Percentiles rank a stretch among this genome's conserved stretches.
Evolutionary conservation across 2,888 invertebrate species (phyloP).

Genomic region (Oscheius sp.): DNA sequence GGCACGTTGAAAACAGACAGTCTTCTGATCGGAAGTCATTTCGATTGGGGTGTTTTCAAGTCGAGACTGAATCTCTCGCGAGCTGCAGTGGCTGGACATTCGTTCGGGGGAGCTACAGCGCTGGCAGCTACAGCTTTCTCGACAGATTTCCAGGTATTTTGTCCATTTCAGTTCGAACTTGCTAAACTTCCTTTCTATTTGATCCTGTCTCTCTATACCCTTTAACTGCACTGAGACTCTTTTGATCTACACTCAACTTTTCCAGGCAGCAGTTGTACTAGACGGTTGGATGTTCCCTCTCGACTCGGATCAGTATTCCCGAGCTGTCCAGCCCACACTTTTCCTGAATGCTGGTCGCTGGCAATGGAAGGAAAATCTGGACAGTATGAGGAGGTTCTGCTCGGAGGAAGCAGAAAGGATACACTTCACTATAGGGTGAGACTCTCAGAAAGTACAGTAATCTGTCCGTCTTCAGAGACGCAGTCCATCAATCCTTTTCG

Average conservation of each 20-base stretch:
- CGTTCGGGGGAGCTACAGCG: conserved; percentile 80
- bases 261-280: conserved; percentile 74
- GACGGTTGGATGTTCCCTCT: conserved; percentile 81
- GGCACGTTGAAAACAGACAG: conserved; percentile 69
- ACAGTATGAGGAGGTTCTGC: conserved; percentile 74
- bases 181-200: not conserved
- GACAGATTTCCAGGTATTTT: conserved; percentile 64
- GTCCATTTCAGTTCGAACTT: not conserved
- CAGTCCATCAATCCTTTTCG: conserved; percentile 74
- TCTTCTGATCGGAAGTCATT: conserved; percentile 72
- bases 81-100: conserved; percentile 79
- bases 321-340: conserved; percentile 77
- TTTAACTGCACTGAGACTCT: not conserved
- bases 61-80: conserved; percentile 58
- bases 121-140: conserved; percentile 78
- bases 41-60: conserved; percentile 74
- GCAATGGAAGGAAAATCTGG: conserved; percentile 78
- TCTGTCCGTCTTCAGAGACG: conserved; percentile 65
- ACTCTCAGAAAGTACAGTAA: not conserved
- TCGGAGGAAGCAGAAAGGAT: conserved; percentile 45
- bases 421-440: conserved; percentile 53
- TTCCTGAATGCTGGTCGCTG: conserved; percentile 79
- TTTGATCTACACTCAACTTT: not conserved
- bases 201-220: not conserved
- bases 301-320: conserved; percentile 74